Evolutionary conservation across 2,888 invertebrate genomes (phyloP), one percentile per base, ranked within the genome.

Genomic region (Zygaena filipendulae): DNA sequence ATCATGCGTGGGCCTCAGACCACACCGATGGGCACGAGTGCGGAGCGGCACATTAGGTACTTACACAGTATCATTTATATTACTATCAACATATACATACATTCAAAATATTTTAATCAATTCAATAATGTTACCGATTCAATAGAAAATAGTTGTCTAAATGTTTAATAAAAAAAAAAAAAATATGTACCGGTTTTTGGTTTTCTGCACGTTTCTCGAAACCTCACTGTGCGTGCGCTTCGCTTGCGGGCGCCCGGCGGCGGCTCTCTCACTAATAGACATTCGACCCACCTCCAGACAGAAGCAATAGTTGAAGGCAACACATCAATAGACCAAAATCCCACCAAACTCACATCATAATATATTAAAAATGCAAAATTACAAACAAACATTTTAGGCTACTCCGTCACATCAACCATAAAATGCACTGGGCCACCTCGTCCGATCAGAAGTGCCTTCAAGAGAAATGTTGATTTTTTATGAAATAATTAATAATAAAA

Each of bases 401-500:
- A 47, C 45, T 52, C 40, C 16, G 25, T 45, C 42, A 42, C 81
- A 81, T 42, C 22, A 38, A 28, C 39, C 81, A 83, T 83, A 83
- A 84, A 84, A 83, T 79, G 82, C 87, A 88, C 87, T 89, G 91
- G 91, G 91, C 91, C 91, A 87, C 85, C 86, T 89, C 91, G 92
- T 92, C 92, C 91, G 91, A 88, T 88, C 88, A 87, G 87, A 92
- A 91, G 92, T 92, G 92, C 92, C 92, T 92, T 92, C 92, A 89
- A 85, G 74, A 90, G 84, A 69, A 52, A 62, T 87, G 85, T 90
- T 90, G 87, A 84, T 87, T 91, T 91, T 91, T 88, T 89, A 88
- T 87, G 85, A 87, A 85, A 86, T 84, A 84, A 80, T 69, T 56
- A 81, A 81, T 79, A 82, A 83, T n/a, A n/a, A n/a, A n/a, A n/a